Evolutionary conservation across 2,113 vertebrate genomes (phyloP), one percentile per base, ranked within the genome.

Genomic region (Plestiodon gilberti): DNA sequence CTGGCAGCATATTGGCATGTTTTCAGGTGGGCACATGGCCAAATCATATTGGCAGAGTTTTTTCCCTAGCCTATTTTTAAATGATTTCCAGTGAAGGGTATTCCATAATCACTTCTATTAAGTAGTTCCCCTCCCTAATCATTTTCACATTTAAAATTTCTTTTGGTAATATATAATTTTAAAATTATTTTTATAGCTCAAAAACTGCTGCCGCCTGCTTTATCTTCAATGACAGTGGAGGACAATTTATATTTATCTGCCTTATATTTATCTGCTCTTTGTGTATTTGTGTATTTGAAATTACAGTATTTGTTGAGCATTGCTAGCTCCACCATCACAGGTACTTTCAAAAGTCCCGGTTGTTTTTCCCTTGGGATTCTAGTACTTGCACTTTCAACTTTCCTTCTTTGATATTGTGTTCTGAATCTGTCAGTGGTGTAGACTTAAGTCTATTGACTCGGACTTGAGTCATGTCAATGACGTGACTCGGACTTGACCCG

Each of bases 31-130:
- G 43, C 43, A 82, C 43, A 33, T 55, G 48, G 80, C 80, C 80
- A 82, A 82, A n/a, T 82, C 43, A n/a, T 69, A 82, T 70, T 82
- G 80, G 80, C 64, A 52, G 30, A 69, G 10, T 9, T 30, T 82
- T 82, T 52, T 64, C 80, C 80, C 64, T n/a, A 33, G 65, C 64
- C 64, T 69, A 35, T 82, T 82, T 82, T 82, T n/a, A 82, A 82
- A 82, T 82, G 1, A 70, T 70, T 82, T 82, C 80, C 80, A 70
- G 5, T 55, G 20, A 25, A 55, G 30, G 43, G 52, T n/a, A 70
- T 70, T 82, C 48, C 81, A 70, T 82, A 70, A 82, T 82, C 65
- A 71, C 65, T 43, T 70, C 64, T 25, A 23, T 82, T 70, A 70
- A 33, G 43, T 70, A 69, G 20, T 82, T 70, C 65, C 7, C 52